A percentile compares a stretch with the other conserved stretches of the same genome.
Conservation (phyloP, 2,888 invertebrate genomes). For the Lepas anatifera region DNA sequence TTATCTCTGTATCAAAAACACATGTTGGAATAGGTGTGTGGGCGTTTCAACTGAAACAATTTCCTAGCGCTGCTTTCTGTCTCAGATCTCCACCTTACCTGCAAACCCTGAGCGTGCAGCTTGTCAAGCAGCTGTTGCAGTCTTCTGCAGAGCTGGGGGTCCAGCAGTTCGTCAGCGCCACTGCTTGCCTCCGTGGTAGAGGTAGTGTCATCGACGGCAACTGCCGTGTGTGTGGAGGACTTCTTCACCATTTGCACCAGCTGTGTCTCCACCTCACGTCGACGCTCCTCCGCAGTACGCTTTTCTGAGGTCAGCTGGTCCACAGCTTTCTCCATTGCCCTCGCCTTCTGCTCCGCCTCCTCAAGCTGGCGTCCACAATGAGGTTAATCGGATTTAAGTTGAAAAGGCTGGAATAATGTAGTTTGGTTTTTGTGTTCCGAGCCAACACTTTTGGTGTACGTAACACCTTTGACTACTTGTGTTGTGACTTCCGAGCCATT, state of each 20-base stretch:
- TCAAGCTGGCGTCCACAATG: too few relatives aligned
- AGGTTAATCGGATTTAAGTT: too few relatives aligned
- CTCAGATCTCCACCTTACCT: not conserved
- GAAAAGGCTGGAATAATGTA: too few relatives aligned
- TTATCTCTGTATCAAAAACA: too few relatives aligned
- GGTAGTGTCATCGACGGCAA: not conserved
- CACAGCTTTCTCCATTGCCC: not conserved
- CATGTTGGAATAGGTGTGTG: too few relatives aligned
- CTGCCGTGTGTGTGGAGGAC: not conserved
- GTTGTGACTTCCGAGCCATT: too few relatives aligned
- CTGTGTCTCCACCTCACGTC: constrained; percentile 1
- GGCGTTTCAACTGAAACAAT: too few relatives aligned
- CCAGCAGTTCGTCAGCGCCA: not conserved
- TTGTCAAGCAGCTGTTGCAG: constrained; percentile 6
- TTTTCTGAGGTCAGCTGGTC: not conserved
- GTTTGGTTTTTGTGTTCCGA: too few relatives aligned
- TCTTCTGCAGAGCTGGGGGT: not conserved
- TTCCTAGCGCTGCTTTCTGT: too few relatives aligned
- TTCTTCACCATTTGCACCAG: not conserved
- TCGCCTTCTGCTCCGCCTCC: not conserved
- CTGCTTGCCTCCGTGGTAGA: not conserved
- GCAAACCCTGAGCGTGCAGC: not conserved
- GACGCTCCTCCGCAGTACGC: not conserved
- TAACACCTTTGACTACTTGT: too few relatives aligned
- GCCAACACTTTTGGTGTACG: too few relatives aligned